Evolutionary conservation across 2,797 vertebrate species (phyloP).

Genomic region (Paratrypauchen microcephalus): DNA sequence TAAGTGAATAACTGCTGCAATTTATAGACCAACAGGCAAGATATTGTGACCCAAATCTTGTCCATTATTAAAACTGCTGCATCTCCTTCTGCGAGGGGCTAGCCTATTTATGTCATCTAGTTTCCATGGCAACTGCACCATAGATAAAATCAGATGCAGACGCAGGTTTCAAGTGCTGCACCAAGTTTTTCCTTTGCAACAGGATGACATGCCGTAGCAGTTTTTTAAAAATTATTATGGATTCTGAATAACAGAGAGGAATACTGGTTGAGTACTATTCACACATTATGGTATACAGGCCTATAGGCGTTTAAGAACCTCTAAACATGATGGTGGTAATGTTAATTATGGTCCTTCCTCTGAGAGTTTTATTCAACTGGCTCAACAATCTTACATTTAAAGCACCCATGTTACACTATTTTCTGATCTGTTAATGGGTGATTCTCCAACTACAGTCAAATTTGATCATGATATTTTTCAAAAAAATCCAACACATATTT

Average conservation of each 20-base stretch:
- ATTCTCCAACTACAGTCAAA: no score
- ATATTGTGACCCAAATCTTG: conserved; percentile 82
- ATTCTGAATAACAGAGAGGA: not conserved
- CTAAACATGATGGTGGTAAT: not conserved
- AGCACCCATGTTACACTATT: no score
- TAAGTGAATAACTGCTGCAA: conserved; percentile 79
- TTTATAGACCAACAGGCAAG: conserved; percentile 78
- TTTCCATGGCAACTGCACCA: conserved; percentile 81
- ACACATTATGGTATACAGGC: no score
- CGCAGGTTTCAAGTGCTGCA: conserved; percentile 58
- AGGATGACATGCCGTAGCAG: conserved; percentile 26
- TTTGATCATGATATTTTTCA: no score
- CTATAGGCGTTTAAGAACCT: not conserved
- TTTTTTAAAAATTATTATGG: not conserved
- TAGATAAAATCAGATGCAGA: conserved; percentile 69
- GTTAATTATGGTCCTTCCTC: not conserved
- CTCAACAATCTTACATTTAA: no score
- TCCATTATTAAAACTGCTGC: conserved; percentile 76
- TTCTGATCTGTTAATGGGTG: no score
- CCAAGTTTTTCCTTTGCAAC: conserved; percentile 56
- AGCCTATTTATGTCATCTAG: conserved; percentile 83
- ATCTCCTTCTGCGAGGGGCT: conserved; percentile 65
- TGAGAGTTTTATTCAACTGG: no score
- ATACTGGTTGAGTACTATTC: not conserved
- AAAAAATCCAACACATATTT: no score